Evolutionary conservation across 1,140 invertebrate genomes (phyloP).

Genomic region (Stratiolaelaps scimitus): DNA sequence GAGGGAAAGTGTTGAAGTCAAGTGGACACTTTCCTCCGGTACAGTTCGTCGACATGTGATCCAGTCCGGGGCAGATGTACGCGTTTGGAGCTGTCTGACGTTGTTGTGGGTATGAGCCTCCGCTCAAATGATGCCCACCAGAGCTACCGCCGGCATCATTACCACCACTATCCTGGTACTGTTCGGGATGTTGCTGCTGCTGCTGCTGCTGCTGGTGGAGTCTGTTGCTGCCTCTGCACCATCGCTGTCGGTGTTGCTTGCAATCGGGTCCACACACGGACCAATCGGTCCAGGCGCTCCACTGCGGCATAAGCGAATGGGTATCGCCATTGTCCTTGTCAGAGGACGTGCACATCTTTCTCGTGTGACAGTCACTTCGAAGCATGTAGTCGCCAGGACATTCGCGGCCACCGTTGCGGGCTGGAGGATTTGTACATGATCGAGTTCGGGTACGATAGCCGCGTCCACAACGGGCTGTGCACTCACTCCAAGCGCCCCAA

Average conservation of each 20-base stretch:
- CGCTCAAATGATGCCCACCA: not conserved
- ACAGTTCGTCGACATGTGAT: slow-evolving; percentile 10
- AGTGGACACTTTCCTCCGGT: slow-evolving; percentile 11
- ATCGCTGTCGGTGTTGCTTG: slow-evolving; percentile 4
- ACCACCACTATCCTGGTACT: too few relatives aligned
- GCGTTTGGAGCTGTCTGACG: not conserved
- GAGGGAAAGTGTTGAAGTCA: not conserved
- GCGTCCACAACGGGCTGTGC: not conserved
- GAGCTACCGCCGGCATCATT: too few relatives aligned
- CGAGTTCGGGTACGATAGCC: slow-evolving; percentile 7
- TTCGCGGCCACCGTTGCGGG: slow-evolving; percentile 7
- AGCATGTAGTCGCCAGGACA: slow-evolving; percentile 6
- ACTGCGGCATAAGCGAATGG: not conserved
- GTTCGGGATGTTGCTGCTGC: too few relatives aligned
- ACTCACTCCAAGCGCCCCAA: slow-evolving; percentile 25
- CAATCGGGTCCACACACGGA: slow-evolving; percentile 9
- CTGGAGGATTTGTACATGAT: slow-evolving; percentile 14
- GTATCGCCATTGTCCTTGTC: slow-evolving; percentile 6
- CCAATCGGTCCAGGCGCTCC: slow-evolving; percentile 5
- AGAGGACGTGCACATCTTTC: not conserved
- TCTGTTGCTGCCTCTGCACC: not conserved
- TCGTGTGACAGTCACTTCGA: not conserved
- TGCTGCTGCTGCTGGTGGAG: too few relatives aligned
- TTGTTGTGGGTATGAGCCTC: not conserved
- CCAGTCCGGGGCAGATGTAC: not conserved